Conservation (phyloP, 2,888 invertebrate species). For the Crocallis elinguaria region DNA sequence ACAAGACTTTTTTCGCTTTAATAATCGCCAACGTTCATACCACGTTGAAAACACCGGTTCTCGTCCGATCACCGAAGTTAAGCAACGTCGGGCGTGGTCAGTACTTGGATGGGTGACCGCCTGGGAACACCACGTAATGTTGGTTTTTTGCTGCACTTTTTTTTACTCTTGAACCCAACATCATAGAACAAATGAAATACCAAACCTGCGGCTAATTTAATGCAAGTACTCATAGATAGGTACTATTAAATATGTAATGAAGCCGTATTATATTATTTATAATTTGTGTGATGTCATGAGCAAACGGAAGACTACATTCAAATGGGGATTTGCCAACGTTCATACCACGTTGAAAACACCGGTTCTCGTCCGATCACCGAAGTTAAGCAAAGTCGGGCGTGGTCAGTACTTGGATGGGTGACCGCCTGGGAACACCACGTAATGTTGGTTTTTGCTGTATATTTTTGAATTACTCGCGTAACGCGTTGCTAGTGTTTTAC, state of each 20-base stretch:
- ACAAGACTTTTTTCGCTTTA: too few relatives aligned
- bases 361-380: slow-evolving; percentile 76
- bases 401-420: slow-evolving; percentile 77
- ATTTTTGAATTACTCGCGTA: too few relatives aligned
- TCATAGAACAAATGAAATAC: too few relatives aligned
- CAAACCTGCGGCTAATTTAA: too few relatives aligned
- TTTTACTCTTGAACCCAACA: too few relatives aligned
- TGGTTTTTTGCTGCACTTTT: slow-evolving; percentile 21
- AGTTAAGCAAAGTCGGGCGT: slow-evolving; percentile 75
- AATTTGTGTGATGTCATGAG: too few relatives aligned
- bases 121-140: slow-evolving; percentile 69
- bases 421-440: slow-evolving; percentile 73
- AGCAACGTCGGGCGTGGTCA: slow-evolving; percentile 74
- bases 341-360: slow-evolving; percentile 64
- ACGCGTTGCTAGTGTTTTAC: too few relatives aligned
- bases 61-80: slow-evolving; percentile 79
- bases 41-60: slow-evolving; percentile 70
- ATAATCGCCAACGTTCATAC: slow-evolving; percentile 71
- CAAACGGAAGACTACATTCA: too few relatives aligned
- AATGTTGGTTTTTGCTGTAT: slow-evolving; percentile 39
- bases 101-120: slow-evolving; percentile 77
- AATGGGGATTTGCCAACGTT: too few relatives aligned
- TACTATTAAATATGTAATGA: too few relatives aligned
- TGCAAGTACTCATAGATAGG: too few relatives aligned
- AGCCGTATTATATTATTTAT: too few relatives aligned